Evolutionary conservation across 2,797 vertebrate genomes (phyloP).

Genomic region (Periophthalmus magnuspinnatus): DNA sequence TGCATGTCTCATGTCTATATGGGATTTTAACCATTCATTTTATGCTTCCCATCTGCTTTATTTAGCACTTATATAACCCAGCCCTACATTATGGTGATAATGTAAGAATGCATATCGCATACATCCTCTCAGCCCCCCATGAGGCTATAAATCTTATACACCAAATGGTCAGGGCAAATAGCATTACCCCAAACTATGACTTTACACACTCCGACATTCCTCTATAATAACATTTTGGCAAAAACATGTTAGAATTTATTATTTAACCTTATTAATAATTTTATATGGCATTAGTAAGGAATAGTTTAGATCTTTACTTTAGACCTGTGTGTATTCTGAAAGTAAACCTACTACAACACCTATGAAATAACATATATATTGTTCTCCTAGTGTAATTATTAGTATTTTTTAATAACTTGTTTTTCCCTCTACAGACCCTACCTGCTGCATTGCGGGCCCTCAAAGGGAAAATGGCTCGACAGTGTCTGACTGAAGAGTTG

Average conservation of each 20-base stretch:
- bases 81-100: constrained; percentile 41
- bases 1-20: constrained; percentile 26
- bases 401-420: not conserved
- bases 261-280: not conserved
- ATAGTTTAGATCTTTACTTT: not conserved
- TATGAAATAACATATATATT: not conserved
- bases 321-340: not conserved
- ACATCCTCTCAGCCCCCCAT: constrained; percentile 31
- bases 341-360: not conserved
- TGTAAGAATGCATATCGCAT: constrained; percentile 53
- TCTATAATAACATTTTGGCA: not conserved
- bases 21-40: constrained; percentile 43
- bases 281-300: not conserved
- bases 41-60: constrained; percentile 51
- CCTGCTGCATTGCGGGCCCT: constrained; percentile 95
- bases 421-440: constrained; percentile 78
- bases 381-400: not conserved
- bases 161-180: constrained; percentile 37
- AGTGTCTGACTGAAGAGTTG: constrained; percentile 92
- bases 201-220: constrained; percentile 1
- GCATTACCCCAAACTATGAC: constrained; percentile 14
- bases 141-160: constrained; percentile 56
- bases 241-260: not conserved
- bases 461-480: constrained; percentile 92
- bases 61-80: constrained; percentile 54